phyloP scores from a whole-genome alignment of 2,113 vertebrate genomes.

The Xiphorhynchus elegans region DNA sequence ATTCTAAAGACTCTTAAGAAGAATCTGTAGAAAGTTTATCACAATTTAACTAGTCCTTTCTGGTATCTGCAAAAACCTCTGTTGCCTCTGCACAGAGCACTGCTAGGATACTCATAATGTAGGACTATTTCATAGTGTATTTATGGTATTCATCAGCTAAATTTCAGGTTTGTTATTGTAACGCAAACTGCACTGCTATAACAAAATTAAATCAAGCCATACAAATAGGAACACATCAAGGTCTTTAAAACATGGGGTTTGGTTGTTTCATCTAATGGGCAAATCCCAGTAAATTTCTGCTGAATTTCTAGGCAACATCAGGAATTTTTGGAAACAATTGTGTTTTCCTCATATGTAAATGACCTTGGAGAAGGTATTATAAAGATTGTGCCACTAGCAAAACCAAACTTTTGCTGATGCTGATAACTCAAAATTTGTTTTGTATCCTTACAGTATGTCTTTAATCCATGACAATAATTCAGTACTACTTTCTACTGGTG shows the following conservation, averaged over 20 bases:
- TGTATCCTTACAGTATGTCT: not conserved
- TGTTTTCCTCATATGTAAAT: not conserved
- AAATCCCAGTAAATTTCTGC: not conserved
- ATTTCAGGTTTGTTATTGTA: not conserved
- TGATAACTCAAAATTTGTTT: not conserved
- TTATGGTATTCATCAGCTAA: not conserved
- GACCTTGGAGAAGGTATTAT: not conserved
- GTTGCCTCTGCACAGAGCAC: not conserved
- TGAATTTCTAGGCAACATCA: not conserved
- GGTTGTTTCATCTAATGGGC: not conserved
- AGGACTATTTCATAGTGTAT: not conserved
- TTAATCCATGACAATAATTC: not conserved
- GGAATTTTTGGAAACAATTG: not conserved
- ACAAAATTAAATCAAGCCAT: not conserved
- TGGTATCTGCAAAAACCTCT: not conserved
- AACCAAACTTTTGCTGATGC: not conserved
- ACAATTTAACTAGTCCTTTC: not conserved
- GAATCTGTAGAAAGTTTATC: not conserved
- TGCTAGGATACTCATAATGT: not conserved
- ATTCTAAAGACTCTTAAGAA: not conserved
- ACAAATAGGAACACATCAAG: not conserved
- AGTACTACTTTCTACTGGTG: not conserved
- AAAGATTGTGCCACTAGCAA: not conserved
- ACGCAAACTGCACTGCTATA: not conserved
- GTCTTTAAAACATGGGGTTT: not conserved